These are phyloP conservation scores for Petaurus breviceps DNA, from an alignment of 2,113 vertebrate species.

Conservation along the genomic window DNA sequence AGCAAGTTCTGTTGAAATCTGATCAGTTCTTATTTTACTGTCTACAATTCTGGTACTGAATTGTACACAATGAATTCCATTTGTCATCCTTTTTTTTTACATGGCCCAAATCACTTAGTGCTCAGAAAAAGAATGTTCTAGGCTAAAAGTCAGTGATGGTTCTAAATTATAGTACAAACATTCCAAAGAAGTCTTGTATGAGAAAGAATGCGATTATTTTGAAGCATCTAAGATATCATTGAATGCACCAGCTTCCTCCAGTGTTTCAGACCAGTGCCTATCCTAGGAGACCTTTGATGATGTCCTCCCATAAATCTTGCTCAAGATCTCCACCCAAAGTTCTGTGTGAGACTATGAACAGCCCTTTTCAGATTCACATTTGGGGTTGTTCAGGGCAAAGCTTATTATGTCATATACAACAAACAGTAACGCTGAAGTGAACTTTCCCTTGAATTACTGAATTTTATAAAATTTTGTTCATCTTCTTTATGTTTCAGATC, in stretches of 20 bases:
- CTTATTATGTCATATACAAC: not conserved
- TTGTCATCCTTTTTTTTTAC: not conserved
- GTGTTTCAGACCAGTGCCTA: not conserved
- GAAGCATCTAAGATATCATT: not conserved
- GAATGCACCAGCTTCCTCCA: not conserved
- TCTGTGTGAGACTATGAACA: not conserved
- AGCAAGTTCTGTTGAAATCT: not conserved
- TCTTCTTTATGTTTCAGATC: constrained; percentile 85
- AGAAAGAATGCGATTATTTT: not conserved
- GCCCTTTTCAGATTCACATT: not conserved
- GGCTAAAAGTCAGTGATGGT: not conserved
- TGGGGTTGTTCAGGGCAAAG: not conserved
- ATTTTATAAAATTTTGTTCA: constrained; percentile 13
- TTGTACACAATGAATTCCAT: not conserved
- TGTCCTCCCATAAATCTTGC: not conserved
- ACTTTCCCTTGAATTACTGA: not conserved
- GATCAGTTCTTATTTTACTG: not conserved
- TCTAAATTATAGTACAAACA: too few relatives aligned
- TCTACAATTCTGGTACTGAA: not conserved
- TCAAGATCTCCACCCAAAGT: not conserved
- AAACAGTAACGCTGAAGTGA: too few relatives aligned
- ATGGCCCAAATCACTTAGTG: not conserved
- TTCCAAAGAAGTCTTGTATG: not conserved
- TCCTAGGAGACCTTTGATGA: not conserved
- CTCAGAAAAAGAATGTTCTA: not conserved